Evolutionary conservation across 2,888 invertebrate species (phyloP), one percentile per base, ranked within the genome.

Genomic region (Drosophila testacea): DNA sequence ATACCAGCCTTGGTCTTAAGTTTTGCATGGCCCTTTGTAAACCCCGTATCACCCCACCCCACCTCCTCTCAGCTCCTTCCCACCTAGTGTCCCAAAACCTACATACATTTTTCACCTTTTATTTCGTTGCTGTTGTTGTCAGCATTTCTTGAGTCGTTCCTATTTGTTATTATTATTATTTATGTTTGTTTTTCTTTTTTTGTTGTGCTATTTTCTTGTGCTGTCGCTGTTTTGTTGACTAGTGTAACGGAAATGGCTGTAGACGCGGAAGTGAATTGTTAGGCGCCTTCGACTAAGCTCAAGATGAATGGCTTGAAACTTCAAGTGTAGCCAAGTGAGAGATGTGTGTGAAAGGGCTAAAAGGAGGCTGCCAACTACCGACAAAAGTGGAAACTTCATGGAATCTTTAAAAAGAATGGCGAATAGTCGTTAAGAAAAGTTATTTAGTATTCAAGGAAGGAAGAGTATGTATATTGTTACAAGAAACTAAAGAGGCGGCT

Each of bases 261-360:
- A 79, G 79, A 88, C 76, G 79, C 88, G 87, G 87, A 87, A 87
- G 83, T 83, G 79, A 86, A 83, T 88, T 79, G 74, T 90, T 88
- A 88, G 89, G 82, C 84, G 83, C 83, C 83, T 85, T 71, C 65
- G 60, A 55, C 72, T 54, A 55, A 64, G 60, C 69, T 38, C 55
- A 64, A 71, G 76, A 75, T 75, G 72, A 72, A 75, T 79, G 61
- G 51, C 39, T 52, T 32, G 6, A 42, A 42, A n/a, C 28, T 39
- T 13, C 7, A 38, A 48, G 32, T 32, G 41, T 9, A 9, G 44
- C 9, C 34, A 47, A 38, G 44, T 47, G 41, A 16, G 42, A 62
- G 39, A 46, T 44, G 44, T 44, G 44, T 44, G 51, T 47, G 13
- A 54, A 47, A 38, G 16, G 38, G 48, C 42, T 9, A 50, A 54